Percentiles rank a stretch among this genome's conserved stretches.
Evolutionary conservation across 2,888 invertebrate genomes (phyloP).

Genomic region (Chaetoderma sp.): DNA sequence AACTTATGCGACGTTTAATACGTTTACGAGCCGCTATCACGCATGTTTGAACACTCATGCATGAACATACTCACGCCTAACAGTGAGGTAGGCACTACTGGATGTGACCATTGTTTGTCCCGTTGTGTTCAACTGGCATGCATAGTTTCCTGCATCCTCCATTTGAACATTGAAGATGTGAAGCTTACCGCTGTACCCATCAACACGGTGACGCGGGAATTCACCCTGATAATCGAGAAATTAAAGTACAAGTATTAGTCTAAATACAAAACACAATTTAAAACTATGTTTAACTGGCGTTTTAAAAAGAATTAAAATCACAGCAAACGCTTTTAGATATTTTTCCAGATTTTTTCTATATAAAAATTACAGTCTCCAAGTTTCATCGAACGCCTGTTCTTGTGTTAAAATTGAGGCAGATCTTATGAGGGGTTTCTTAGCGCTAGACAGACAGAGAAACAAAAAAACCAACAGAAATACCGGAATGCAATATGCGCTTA

Average conservation of each 20-base stretch:
- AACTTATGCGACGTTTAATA: no score
- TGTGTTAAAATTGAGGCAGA: no score
- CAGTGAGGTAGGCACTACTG: conserved; percentile 74
- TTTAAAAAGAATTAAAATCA: not conserved
- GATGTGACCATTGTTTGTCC: conserved; percentile 77
- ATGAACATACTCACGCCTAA: conserved; percentile 75
- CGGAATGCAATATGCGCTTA: no score
- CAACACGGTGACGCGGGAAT: conserved; percentile 51
- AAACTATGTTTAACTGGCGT: not conserved
- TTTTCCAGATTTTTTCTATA: no score
- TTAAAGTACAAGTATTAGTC: not conserved
- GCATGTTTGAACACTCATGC: no score
- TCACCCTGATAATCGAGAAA: conserved; percentile 36
- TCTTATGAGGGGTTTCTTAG: no score
- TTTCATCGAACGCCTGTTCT: no score
- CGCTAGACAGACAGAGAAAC: no score
- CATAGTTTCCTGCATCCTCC: conserved; percentile 77
- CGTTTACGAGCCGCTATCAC: no score
- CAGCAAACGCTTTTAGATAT: not conserved
- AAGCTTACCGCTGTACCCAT: conserved; percentile 72
- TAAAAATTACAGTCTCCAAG: no score
- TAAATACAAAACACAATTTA: not conserved
- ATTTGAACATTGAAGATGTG: conserved; percentile 72
- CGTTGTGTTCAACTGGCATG: conserved; percentile 77
- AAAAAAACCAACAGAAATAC: no score